Conservation (phyloP, 2,888 invertebrate species). For the Hymenopus coronatus region DNA sequence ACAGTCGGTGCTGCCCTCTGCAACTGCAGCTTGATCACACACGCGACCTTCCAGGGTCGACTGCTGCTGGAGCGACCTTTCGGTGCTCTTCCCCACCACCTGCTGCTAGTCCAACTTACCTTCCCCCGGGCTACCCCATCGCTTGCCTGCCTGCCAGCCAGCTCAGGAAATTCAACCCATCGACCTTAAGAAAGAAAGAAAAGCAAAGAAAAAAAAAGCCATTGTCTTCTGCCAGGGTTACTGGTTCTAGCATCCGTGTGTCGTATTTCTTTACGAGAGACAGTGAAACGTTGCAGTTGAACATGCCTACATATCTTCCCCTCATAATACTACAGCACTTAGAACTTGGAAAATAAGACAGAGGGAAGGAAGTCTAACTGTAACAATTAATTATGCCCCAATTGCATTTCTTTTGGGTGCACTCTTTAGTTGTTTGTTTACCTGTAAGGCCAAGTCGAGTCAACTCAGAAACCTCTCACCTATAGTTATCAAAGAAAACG, state of each 20-base stretch:
- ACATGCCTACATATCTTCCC: no score
- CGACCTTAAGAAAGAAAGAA: no score
- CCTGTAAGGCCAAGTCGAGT: no score
- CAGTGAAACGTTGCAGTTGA: no score
- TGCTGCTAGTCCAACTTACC: not conserved
- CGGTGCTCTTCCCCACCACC: not conserved
- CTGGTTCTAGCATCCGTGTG: not conserved
- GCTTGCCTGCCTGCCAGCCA: not conserved
- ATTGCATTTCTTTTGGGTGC: no score
- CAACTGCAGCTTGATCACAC: not conserved
- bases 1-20: not conserved
- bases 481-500: no score
- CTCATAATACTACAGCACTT: no score
- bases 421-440: no score
- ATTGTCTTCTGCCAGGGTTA: not conserved
- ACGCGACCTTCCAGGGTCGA: slow-evolving; percentile 12
- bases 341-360: no score
- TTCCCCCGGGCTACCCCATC: not conserved
- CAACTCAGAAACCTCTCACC: no score
- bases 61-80: not conserved
- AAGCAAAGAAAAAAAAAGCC: not conserved
- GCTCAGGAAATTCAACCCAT: not conserved
- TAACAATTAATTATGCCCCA: no score
- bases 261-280: not conserved
- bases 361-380: no score